A percentile compares a stretch with the other conserved stretches of the same genome.
Evolutionary conservation across 2,888 invertebrate genomes (phyloP).

Genomic region (Syrista parreyssii): DNA sequence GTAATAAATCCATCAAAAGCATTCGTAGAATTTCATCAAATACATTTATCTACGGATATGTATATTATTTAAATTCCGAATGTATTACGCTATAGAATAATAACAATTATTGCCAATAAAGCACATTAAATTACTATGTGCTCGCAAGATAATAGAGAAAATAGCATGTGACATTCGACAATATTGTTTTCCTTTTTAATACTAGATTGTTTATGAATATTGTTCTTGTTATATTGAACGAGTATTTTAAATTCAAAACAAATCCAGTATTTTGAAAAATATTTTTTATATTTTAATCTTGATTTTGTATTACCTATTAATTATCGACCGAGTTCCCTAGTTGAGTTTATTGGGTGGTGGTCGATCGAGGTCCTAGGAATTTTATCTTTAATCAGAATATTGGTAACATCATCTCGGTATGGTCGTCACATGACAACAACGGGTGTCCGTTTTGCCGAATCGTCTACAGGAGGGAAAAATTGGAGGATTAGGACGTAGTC

Average conservation of each 20-base stretch:
- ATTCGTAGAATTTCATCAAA: not conserved
- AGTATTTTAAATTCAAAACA: not conserved
- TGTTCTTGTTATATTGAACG: not conserved
- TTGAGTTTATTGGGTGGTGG: not conserved
- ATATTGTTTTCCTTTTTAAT: not conserved
- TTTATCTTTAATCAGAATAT: not conserved
- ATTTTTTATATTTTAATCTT: not conserved
- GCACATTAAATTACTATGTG: not conserved
- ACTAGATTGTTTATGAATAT: not conserved
- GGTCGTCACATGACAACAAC: constrained; percentile 58
- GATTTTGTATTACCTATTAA: not conserved
- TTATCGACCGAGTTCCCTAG: not conserved
- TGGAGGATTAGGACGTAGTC: not conserved
- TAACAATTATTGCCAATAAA: not conserved
- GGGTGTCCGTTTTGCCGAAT: constrained; percentile 40
- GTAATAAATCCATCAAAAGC: not conserved
- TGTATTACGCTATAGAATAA: not conserved
- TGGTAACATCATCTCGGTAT: not conserved
- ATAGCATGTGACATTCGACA: not conserved
- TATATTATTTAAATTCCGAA: not conserved
- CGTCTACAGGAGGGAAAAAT: not conserved
- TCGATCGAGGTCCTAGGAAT: not conserved
- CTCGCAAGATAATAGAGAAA: not conserved
- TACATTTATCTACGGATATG: no score
- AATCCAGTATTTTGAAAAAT: not conserved